phyloP scores from a whole-genome alignment of 2,797 vertebrate species.

The Gallinago stenura region DNA sequence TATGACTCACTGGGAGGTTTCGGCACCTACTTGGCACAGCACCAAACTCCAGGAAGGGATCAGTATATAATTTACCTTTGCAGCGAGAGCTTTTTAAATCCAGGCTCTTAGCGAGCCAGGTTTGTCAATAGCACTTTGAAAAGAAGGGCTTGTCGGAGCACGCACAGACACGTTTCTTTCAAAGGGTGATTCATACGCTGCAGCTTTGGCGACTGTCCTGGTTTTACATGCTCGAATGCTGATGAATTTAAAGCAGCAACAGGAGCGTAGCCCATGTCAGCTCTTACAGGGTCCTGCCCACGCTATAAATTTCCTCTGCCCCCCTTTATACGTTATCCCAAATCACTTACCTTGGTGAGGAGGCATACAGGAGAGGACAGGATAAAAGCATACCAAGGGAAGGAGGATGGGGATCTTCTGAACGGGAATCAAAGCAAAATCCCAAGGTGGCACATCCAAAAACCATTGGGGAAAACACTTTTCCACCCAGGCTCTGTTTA shows the following conservation, averaged over 20 bases:
- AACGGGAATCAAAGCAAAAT: background rate
- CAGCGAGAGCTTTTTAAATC: constrained; percentile 61
- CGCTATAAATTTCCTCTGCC: background rate
- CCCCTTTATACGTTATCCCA: background rate
- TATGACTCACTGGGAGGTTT: constrained; percentile 70
- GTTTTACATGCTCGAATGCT: constrained; percentile 42
- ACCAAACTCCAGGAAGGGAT: constrained; percentile 60
- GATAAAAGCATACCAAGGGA: constrained; percentile 1
- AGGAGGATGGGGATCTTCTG: background rate
- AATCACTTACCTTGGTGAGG: background rate
- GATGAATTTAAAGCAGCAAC: constrained; percentile 48
- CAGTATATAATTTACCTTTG: constrained; percentile 59
- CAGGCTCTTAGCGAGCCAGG: background rate
- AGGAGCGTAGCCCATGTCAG: background rate
- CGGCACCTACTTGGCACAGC: constrained; percentile 35
- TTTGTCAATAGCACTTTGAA: constrained; percentile 60
- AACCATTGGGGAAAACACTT: background rate
- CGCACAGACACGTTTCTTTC: constrained; percentile 42
- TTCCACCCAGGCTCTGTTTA: background rate
- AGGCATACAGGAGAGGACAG: background rate
- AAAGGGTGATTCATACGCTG: constrained; percentile 39
- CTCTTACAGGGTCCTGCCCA: background rate
- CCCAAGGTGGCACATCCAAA: background rate
- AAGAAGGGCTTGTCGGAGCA: constrained; percentile 60
- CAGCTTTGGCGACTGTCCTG: constrained; percentile 37